Evolutionary conservation across 1,140 invertebrate species (phyloP), one percentile per base, ranked within the genome.

Genomic region (Apis dorsata): DNA sequence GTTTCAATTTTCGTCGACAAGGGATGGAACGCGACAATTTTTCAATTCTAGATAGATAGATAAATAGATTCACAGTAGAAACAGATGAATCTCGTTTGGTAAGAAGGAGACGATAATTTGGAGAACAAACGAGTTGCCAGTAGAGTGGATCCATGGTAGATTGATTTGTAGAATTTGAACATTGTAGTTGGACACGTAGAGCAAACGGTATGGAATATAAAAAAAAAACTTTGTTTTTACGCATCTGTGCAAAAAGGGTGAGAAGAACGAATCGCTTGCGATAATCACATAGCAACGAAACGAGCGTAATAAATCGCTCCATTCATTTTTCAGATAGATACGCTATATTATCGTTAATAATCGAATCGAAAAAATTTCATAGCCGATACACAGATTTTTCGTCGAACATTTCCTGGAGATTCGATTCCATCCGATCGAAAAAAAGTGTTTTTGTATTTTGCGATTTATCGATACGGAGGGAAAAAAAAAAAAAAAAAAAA

Each of bases 171-270:
- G 79, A 75, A 75, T 65, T 81, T 49, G 49, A 76, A 21, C 15
- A 9, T 60, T 24, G 84, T 86, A 86, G 80, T 83, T 86, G 86
- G 70, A 74, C 85, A 86, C 75, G 70, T 82, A 86, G 85, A 82
- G 34, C 28, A 53, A 28, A 60, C 65, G 69, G 53, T 80, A 74
- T n/a, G 13, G 12, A 28, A 24, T 13, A 15, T 21, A 13, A 68
- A 51, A 8, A 12, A 44, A 12, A 60, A 44, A 44, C 24, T 65
- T 53, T 79, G 28, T n/a, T 51, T 60, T 10, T 17, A 44, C n/a
- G 12, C 7, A 10, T 57, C 10, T 12, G 4, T n/a, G 28, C 17
- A 55, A 12, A 21, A 21, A 69, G 51, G 62, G 15, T 13, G 55
- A 24, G 13, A n/a, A 44, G 34, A 44, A 44, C 34, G 34, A 44